Conservation (phyloP, 2,113 vertebrate species). For the Syrrhaptes paradoxus region DNA sequence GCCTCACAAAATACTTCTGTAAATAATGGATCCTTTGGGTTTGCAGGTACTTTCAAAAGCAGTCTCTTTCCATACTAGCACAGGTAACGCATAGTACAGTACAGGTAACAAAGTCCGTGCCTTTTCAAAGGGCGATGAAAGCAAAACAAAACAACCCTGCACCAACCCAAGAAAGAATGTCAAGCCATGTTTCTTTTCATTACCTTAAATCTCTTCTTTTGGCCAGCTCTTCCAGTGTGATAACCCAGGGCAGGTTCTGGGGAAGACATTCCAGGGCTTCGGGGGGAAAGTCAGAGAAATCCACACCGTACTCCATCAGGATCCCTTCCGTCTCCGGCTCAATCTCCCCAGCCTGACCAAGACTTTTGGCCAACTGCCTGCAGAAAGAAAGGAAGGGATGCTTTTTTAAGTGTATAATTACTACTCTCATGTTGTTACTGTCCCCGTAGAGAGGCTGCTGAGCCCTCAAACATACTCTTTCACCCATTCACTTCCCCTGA, state of each 20-base stretch:
- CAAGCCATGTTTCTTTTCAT: neutral
- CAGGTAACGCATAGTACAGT: neutral
- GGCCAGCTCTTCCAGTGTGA: slow-evolving; percentile 82
- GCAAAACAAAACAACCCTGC: neutral
- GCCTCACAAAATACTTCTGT: neutral
- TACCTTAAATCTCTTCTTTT: slow-evolving; percentile 92
- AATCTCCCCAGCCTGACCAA: slow-evolving; percentile 95
- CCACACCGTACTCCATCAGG: slow-evolving; percentile 89
- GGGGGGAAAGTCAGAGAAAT: slow-evolving; percentile 90
- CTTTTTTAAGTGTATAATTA: neutral
- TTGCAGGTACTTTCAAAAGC: neutral
- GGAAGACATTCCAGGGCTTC: slow-evolving; percentile 90
- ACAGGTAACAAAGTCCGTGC: neutral
- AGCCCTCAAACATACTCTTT: neutral
- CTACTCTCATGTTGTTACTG: neutral
- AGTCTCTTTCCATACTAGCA: neutral
- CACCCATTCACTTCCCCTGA: neutral
- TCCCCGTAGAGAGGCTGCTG: neutral
- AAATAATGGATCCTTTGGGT: neutral
- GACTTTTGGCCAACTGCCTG: slow-evolving; percentile 88
- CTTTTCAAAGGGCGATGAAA: neutral
- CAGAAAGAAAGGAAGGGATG: neutral
- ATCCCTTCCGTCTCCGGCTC: slow-evolving; percentile 97
- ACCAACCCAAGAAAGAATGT: neutral
- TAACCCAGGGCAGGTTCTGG: slow-evolving; percentile 85